phyloP scores from a whole-genome alignment of 2,113 vertebrate genomes.

The Arothron firmamentum region DNA sequence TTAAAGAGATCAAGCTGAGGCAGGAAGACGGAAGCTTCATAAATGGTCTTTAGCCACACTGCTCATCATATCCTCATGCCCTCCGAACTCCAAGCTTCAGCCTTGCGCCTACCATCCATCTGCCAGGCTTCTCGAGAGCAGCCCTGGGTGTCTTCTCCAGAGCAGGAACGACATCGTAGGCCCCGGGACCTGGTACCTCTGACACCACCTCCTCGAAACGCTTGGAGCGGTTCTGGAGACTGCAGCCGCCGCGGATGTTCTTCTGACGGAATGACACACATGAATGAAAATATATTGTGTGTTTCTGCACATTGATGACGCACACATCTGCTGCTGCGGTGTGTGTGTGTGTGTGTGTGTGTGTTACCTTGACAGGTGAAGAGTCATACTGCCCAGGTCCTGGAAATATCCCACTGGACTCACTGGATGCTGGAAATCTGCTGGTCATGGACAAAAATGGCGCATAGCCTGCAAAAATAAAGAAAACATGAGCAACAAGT shows the following conservation, averaged over 20 bases:
- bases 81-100: neutral
- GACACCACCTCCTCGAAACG: constrained; percentile 71
- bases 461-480: constrained; percentile 74
- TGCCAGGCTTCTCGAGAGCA: constrained; percentile 15
- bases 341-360: neutral
- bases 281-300: neutral
- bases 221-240: constrained; percentile 76
- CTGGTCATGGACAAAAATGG: constrained; percentile 80
- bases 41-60: too few species aligned
- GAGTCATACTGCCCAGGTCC: constrained; percentile 80
- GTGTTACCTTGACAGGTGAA: constrained; percentile 68
- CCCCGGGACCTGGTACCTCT: constrained; percentile 75
- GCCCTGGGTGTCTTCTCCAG: constrained; percentile 4
- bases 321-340: too few species aligned
- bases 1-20: too few species aligned
- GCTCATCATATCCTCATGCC: constrained; percentile 1
- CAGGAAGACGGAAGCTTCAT: too few species aligned
- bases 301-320: too few species aligned
- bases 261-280: neutral
- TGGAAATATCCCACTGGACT: constrained; percentile 51
- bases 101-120: constrained; percentile 40
- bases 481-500: neutral
- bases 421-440: constrained; percentile 59
- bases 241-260: constrained; percentile 26
- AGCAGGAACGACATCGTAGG: constrained; percentile 57